Base-by-base conservation (phyloP, 1,140 invertebrate species). In the Brachionus asplanchnoidis region DNA sequence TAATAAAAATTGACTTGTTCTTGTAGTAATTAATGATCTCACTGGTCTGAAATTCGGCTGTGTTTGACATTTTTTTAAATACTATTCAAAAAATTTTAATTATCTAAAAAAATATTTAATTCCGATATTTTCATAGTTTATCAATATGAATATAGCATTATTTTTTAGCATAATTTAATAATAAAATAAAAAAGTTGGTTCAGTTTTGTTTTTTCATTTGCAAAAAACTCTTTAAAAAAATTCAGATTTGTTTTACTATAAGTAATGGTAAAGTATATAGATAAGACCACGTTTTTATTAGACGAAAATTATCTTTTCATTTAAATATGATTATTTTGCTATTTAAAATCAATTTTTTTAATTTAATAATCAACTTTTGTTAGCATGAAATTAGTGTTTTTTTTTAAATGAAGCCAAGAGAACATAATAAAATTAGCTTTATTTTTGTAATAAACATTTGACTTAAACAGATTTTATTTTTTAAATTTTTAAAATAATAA, bases 1-100 rank as follows among this genome's bases (percentile, higher is more conserved):
- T 86, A 12, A 86, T 82, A 77, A 86, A 86, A 26, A 86, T 66
- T 26, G 73, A 65, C 44, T 85, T 85, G 12, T 84, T 84, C 40
- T 82, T 82, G 79, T 65, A 82, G 42, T 42, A 82, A 26, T 36
- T 68, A 2, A 68, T 68, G 2, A 82, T 82, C 44, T 82, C 79
- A 68, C 79, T 82, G 6, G 53, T 68, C 32, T 82, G 79, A 23
- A 82, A 77, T 12, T 77, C 73, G 26, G 42, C 20, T n/a, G 7
- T 44, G 3, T 23, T 12, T 1, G 73, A 44, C 73, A 77, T 77
- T 50, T 50, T 73, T 17, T 14, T 40, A 17, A 36, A 23, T 6
- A 5, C 26, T 32, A 44, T 14, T n/a, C 32, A 70, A 28, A 70
- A 70, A 36, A 2, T 36, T 12, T 3, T n/a, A 36, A 70, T n/a